phyloP scores from a whole-genome alignment of 2,797 vertebrate genomes.

The Pempheris klunzingeri region DNA sequence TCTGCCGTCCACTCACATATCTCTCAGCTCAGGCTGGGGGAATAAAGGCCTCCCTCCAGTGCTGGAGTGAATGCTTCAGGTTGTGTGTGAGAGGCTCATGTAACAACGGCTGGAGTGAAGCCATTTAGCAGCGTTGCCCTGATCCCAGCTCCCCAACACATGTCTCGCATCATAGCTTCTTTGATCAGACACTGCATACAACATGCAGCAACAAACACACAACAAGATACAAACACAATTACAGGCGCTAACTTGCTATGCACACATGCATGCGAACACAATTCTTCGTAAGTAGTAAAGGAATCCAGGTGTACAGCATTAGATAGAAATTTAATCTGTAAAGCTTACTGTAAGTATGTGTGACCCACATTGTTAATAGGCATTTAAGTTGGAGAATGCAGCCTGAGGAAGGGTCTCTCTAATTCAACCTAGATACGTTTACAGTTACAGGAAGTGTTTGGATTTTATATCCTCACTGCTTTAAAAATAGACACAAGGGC shows the following conservation, averaged over 20 bases:
- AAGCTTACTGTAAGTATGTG: conserved; percentile 40
- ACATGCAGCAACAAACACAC: too few relatives aligned
- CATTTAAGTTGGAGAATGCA: conserved; percentile 46
- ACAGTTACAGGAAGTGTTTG: background rate
- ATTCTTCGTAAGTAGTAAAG: background rate
- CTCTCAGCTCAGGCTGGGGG: conserved; percentile 12
- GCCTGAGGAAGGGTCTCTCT: conserved; percentile 34
- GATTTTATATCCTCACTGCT: background rate
- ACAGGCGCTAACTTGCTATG: background rate
- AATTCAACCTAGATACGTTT: conserved; percentile 34
- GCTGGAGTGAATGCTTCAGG: conserved; percentile 61
- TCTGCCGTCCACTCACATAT: conserved; percentile 62
- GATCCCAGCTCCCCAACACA: conserved; percentile 53
- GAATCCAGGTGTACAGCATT: conserved; percentile 25
- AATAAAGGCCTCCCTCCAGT: conserved; percentile 47
- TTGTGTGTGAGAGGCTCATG: conserved; percentile 69
- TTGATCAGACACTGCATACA: conserved; percentile 38
- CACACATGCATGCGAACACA: background rate
- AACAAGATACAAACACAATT: conserved; percentile 30
- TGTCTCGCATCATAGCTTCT: conserved; percentile 52
- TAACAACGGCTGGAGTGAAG: conserved; percentile 64
- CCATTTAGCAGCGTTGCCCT: conserved; percentile 47
- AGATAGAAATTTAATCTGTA: conserved; percentile 39
- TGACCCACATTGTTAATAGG: conserved; percentile 59
- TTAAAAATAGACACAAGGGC: conserved; percentile 25